These are phyloP conservation scores for Dusona sp. DNA, from an alignment of 2,888 invertebrate species.

Conservation along the genomic window DNA sequence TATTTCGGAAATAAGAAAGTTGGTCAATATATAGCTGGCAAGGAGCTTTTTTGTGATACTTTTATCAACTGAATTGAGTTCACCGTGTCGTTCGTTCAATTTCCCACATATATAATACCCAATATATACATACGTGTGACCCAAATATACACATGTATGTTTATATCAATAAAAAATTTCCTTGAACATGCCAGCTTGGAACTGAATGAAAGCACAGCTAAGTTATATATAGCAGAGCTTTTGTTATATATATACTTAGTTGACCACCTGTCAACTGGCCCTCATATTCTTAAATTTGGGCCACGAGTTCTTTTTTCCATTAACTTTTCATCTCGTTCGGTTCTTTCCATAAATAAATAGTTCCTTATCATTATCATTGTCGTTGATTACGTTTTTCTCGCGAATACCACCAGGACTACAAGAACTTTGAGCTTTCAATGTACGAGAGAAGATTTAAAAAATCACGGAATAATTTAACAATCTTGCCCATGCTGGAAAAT, in stretches of 20 bases:
- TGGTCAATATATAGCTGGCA: conserved; percentile 7
- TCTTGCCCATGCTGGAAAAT: not conserved
- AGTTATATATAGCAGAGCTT: too few species aligned
- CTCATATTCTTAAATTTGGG: conserved; percentile 20
- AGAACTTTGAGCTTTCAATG: not conserved
- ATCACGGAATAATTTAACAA: not conserved
- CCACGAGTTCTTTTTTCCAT: conserved; percentile 20
- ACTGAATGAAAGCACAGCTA: conserved; percentile 53
- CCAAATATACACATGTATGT: too few species aligned
- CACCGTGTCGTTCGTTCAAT: not conserved
- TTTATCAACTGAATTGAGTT: conserved; percentile 49
- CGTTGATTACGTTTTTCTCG: not conserved
- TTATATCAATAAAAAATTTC: conserved; percentile 1
- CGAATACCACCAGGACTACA: not conserved
- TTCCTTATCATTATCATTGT: not conserved
- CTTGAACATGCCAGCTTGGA: conserved; percentile 50
- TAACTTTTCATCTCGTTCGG: not conserved
- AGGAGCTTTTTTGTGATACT: conserved; percentile 23
- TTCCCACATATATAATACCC: not conserved
- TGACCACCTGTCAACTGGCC: conserved; percentile 16
- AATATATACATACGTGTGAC: not conserved
- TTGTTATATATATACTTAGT: conserved; percentile 40
- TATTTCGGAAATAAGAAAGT: conserved; percentile 41
- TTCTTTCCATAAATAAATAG: not conserved
- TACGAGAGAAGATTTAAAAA: not conserved